Evolutionary conservation across 2,888 invertebrate genomes (phyloP).

Genomic region (Hesperia comma): DNA sequence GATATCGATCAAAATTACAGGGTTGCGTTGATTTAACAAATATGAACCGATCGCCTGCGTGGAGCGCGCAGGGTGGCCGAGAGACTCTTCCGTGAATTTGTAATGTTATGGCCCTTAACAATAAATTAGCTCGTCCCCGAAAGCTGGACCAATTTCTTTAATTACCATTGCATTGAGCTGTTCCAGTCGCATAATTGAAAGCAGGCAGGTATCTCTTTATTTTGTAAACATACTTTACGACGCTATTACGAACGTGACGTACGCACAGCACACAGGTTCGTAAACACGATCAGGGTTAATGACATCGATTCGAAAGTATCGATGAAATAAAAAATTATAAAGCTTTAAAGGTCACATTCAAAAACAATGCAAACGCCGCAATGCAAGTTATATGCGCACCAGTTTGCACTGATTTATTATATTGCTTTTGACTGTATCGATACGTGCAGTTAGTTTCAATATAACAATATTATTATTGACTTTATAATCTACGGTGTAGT

Average conservation of each 20-base stretch:
- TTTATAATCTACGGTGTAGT: too few species aligned
- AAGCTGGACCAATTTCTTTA: conserved; percentile 76
- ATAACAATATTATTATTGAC: too few species aligned
- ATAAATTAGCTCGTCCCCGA: conserved; percentile 69
- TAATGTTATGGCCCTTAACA: conserved; percentile 74
- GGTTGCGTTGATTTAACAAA: conserved; percentile 83
- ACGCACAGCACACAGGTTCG: conserved; percentile 54
- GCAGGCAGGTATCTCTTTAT: conserved; percentile 65
- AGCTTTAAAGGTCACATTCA: conserved; percentile 51
- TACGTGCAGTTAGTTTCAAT: too few species aligned
- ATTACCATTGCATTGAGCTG: conserved; percentile 67
- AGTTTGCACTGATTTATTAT: conserved; percentile 33
- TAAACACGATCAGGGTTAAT: conserved; percentile 66
- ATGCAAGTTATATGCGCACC: conserved; percentile 21
- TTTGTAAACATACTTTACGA: conserved; percentile 63
- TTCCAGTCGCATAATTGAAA: conserved; percentile 69
- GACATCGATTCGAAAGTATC: conserved; percentile 56
- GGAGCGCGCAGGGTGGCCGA: conserved; percentile 73
- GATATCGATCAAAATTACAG: conserved; percentile 84
- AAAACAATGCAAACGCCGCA: conserved; percentile 52
- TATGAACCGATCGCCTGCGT: conserved; percentile 73
- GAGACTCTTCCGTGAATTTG: conserved; percentile 75
- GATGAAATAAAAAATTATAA: conserved; percentile 51
- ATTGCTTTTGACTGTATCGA: too few species aligned
- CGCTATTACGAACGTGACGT: conserved; percentile 54